Evolutionary conservation across 2,113 vertebrate genomes (phyloP).

Genomic region (Lasiurus cinereus): DNA sequence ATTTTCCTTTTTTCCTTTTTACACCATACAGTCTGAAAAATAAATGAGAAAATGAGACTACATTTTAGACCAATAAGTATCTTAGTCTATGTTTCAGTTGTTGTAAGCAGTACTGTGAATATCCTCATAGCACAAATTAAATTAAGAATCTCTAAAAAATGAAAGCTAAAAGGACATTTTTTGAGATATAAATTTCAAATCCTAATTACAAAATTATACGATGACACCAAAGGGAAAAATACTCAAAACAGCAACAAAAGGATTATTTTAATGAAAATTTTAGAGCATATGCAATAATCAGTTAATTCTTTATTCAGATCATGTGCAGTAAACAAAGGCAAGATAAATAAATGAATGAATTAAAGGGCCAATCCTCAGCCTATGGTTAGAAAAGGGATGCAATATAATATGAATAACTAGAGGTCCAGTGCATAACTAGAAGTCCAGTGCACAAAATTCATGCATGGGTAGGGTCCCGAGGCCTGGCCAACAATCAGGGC

Average conservation of each 20-base stretch:
- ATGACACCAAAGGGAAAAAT: neutral
- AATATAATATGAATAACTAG: neutral
- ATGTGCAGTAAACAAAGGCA: neutral
- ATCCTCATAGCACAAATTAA: neutral
- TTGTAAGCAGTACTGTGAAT: neutral
- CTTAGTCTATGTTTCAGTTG: neutral
- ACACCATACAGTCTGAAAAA: neutral
- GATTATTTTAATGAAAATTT: neutral
- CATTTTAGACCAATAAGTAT: neutral
- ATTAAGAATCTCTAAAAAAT: neutral
- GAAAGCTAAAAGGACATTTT: neutral
- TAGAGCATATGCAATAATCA: neutral
- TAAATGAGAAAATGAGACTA: neutral
- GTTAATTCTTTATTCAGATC: neutral
- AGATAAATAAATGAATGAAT: neutral
- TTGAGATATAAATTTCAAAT: conserved; percentile 7
- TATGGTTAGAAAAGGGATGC: neutral
- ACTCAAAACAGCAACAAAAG: neutral
- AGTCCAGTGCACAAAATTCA: too few species aligned
- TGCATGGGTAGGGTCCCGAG: too few species aligned
- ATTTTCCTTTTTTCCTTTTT: neutral
- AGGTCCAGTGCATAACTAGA: too few species aligned
- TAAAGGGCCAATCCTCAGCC: neutral
- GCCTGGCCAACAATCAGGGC: too few species aligned
- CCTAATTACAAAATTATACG: neutral